phyloP scores from a whole-genome alignment of 2,113 vertebrate genomes.

The Harpagus bidentatus region DNA sequence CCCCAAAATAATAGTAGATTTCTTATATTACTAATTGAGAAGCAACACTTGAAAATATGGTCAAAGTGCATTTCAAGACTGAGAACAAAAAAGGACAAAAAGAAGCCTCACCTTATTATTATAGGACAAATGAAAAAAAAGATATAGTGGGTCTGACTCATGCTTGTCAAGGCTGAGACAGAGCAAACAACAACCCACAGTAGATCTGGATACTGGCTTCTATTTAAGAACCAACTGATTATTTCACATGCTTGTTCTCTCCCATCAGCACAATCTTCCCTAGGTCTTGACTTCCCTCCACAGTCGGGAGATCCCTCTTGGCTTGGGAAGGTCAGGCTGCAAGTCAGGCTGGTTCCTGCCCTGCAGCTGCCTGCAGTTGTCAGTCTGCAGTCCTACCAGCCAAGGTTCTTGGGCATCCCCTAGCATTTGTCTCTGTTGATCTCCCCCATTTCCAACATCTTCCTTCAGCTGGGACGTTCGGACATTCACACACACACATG shows the following conservation, averaged over 20 bases:
- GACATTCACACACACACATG: background rate
- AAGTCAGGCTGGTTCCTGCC: background rate
- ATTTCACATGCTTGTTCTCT: background rate
- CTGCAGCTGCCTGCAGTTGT: background rate
- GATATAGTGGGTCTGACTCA: fast-evolving
- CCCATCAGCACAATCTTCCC: background rate
- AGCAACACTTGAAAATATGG: background rate
- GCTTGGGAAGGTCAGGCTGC: background rate
- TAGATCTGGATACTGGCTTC: background rate
- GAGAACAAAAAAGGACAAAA: background rate
- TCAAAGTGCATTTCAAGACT: background rate
- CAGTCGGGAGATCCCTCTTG: background rate
- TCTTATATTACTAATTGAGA: background rate
- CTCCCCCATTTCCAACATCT: background rate
- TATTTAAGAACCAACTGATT: background rate
- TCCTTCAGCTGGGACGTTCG: background rate
- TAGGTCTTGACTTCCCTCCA: background rate
- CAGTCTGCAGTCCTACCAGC: background rate
- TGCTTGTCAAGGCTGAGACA: background rate
- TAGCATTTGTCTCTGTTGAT: background rate
- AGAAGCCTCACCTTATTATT: background rate
- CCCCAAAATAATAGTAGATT: background rate
- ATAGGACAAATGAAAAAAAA: background rate
- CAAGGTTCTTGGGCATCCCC: background rate
- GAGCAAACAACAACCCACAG: background rate